Conservation (phyloP, 2,888 invertebrate species). For the Ectemnius cavifrons region DNA sequence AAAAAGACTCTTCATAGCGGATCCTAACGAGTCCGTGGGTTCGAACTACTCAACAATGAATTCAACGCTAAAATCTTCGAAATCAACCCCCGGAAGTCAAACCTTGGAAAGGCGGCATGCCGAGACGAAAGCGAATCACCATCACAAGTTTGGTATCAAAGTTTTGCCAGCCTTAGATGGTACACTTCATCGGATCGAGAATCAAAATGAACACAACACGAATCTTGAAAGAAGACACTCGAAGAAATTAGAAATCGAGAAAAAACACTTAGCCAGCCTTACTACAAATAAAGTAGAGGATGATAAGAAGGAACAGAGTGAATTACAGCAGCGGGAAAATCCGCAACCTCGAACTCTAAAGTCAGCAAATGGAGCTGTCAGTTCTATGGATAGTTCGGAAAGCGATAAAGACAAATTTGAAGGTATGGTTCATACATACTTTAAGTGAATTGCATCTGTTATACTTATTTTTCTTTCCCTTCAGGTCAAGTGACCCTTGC, state of each 20-base stretch:
- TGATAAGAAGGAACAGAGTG: background rate
- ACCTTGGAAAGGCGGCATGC: conserved; percentile 76
- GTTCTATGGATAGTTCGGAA: conserved; percentile 61
- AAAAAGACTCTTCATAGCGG: conserved; percentile 76
- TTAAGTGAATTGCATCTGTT: background rate
- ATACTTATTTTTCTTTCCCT: background rate
- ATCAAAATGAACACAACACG: conserved; percentile 76
- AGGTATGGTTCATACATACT: background rate
- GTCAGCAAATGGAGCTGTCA: conserved; percentile 5
- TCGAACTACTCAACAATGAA: conserved; percentile 78
- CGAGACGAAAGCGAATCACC: conserved; percentile 79
- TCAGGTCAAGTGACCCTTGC: conserved; percentile 77
- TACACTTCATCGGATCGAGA: conserved; percentile 74
- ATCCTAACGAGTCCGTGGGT: conserved; percentile 76
- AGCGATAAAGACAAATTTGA: background rate
- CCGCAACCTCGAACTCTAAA: background rate
- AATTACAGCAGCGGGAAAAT: background rate
- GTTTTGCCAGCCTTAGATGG: conserved; percentile 79
- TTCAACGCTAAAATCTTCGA: conserved; percentile 71
- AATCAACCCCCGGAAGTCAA: conserved; percentile 68
- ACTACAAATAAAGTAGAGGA: conserved; percentile 1
- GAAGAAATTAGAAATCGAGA: conserved; percentile 65
- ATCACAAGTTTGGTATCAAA: conserved; percentile 83
- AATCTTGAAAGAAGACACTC: conserved; percentile 75
- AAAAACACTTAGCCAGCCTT: conserved; percentile 32